A percentile compares a stretch with the other conserved stretches of the same genome.
These are phyloP conservation scores for Gastrophryne carolinensis DNA, from an alignment of 2,797 vertebrate species.

Conservation along the genomic window DNA sequence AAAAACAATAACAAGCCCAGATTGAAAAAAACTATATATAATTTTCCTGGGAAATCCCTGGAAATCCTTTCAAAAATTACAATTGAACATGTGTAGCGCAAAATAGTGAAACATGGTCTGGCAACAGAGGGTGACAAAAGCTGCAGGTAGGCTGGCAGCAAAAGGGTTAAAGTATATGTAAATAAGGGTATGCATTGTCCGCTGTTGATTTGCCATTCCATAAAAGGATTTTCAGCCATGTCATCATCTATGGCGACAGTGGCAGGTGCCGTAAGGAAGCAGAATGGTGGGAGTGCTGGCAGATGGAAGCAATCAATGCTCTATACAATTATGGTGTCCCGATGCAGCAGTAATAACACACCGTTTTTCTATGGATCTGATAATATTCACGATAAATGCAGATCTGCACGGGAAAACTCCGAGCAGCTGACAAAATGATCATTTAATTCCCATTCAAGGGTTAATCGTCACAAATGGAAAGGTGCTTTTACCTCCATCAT, in stretches of 20 bases:
- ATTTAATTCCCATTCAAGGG: conserved; percentile 11
- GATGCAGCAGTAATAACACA: conserved; percentile 14
- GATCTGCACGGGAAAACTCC: neutral
- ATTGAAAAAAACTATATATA: too few species aligned
- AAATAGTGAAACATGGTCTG: too few species aligned
- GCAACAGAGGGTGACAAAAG: too few species aligned
- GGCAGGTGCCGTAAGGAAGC: neutral
- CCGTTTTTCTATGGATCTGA: neutral
- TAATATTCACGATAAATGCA: conserved; percentile 27
- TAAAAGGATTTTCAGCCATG: conserved; percentile 11
- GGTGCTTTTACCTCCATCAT: conserved; percentile 53
- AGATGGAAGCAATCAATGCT: conserved; percentile 21
- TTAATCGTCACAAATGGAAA: conserved; percentile 39
- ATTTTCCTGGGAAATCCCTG: too few species aligned
- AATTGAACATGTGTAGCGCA: too few species aligned
- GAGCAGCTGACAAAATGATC: neutral
- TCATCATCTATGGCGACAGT: conserved; percentile 1
- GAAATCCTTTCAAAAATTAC: too few species aligned
- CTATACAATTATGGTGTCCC: conserved; percentile 35
- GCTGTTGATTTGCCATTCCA: neutral
- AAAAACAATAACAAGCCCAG: too few species aligned
- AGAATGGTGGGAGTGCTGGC: conserved; percentile 5
- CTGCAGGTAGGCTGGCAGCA: too few species aligned
- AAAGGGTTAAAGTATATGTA: too few species aligned
- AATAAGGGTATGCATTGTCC: neutral